Percentiles rank a stretch among this genome's conserved stretches.
phyloP scores from a whole-genome alignment of 2,797 vertebrate genomes.

The Tinamus major region DNA sequence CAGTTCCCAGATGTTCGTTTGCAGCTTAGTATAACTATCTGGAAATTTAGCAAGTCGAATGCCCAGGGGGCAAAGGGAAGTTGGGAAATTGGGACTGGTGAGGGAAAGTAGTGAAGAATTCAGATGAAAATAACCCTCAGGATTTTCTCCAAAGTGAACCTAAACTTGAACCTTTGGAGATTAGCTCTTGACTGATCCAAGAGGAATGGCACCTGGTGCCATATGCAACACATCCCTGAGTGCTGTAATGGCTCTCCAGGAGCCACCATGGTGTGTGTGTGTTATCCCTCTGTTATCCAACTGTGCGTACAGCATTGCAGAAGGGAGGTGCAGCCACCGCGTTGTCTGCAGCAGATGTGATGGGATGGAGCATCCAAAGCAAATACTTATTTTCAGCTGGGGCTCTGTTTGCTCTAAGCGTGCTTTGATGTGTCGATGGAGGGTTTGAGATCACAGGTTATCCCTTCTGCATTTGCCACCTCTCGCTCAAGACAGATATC shows the following conservation, averaged over 20 bases:
- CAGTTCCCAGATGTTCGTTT: background rate
- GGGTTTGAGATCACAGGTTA: slow-evolving; percentile 64
- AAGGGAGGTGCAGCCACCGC: slow-evolving; percentile 56
- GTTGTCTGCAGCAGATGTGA: slow-evolving; percentile 54
- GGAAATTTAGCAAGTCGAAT: background rate
- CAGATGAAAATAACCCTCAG: background rate
- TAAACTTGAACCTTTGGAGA: slow-evolving; percentile 11
- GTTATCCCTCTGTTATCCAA: slow-evolving; percentile 69
- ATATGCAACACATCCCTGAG: slow-evolving; percentile 16
- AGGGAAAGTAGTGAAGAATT: background rate
- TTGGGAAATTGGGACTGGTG: background rate
- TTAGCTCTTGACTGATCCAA: slow-evolving; percentile 58
- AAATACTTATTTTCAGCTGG: slow-evolving; percentile 63
- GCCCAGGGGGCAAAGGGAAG: background rate
- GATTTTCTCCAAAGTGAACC: slow-evolving; percentile 43
- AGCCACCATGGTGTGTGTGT: slow-evolving; percentile 67
- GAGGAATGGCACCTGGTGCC: slow-evolving; percentile 63
- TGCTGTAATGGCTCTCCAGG: slow-evolving; percentile 45
- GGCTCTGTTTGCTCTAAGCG: slow-evolving; percentile 54
- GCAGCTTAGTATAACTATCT: slow-evolving; percentile 1
- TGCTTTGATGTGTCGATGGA: slow-evolving; percentile 56
- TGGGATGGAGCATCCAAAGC: slow-evolving; percentile 33
- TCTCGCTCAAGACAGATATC: slow-evolving; percentile 17
- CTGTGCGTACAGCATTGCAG: slow-evolving; percentile 62
- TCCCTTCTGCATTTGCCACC: slow-evolving; percentile 28